Evolutionary conservation across 2,888 invertebrate species (phyloP).

Genomic region (Proisotoma minuta): DNA sequence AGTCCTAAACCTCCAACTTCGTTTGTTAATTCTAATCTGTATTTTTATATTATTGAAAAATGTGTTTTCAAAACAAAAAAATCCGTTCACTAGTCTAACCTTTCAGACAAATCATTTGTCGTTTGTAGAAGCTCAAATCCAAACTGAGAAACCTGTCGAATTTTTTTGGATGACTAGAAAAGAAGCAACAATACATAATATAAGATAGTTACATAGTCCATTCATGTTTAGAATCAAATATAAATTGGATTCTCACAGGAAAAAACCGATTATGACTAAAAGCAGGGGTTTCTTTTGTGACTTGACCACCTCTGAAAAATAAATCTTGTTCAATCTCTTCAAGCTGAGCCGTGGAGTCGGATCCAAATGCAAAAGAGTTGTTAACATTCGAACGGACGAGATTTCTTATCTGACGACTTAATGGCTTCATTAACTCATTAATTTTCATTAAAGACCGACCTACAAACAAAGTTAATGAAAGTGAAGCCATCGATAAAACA

Average conservation of each 20-base stretch:
- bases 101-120: slow-evolving; percentile 37
- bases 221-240: neutral
- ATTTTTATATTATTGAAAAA: neutral
- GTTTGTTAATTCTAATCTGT: slow-evolving; percentile 32
- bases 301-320: slow-evolving; percentile 27
- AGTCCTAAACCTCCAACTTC: slow-evolving; percentile 36
- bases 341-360: slow-evolving; percentile 28
- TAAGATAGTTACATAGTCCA: neutral
- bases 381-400: slow-evolving; percentile 29
- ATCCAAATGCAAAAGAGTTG: slow-evolving; percentile 33
- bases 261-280: slow-evolving; percentile 37
- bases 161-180: slow-evolving; percentile 38
- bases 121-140: slow-evolving; percentile 38
- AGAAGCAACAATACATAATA: slow-evolving; percentile 1
- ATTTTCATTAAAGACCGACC: slow-evolving; percentile 2
- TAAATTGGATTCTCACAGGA: slow-evolving; percentile 21
- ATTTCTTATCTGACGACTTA: slow-evolving; percentile 27
- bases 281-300: slow-evolving; percentile 30
- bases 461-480: too few relatives aligned
- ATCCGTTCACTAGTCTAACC: too few relatives aligned
- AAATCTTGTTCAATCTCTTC: slow-evolving; percentile 35
- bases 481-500: neutral
- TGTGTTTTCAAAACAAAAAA: neutral
- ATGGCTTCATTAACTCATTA: slow-evolving; percentile 11
- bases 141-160: slow-evolving; percentile 42